Conservation (phyloP, 2,797 vertebrate genomes). For the Distichodus sexfasciatus region DNA sequence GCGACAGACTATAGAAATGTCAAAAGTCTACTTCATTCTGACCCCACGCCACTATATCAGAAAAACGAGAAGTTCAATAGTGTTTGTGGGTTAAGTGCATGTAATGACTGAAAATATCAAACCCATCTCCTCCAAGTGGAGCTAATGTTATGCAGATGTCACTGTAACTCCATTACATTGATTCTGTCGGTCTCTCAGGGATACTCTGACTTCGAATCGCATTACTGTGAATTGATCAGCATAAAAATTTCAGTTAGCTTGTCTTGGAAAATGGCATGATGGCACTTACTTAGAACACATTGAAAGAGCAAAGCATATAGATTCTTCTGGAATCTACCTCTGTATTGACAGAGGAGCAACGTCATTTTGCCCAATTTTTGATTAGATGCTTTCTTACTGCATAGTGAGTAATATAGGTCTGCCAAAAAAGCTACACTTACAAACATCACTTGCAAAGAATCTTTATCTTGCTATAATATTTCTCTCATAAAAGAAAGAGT, state of each 20-base stretch:
- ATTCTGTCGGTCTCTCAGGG: conserved; percentile 20
- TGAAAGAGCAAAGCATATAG: conserved; percentile 25
- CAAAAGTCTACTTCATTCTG: not conserved
- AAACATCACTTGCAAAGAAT: too few species aligned
- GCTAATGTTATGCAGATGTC: conserved; percentile 9
- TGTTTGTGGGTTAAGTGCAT: conserved; percentile 24
- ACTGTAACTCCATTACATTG: conserved; percentile 29
- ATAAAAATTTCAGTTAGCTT: conserved; percentile 26
- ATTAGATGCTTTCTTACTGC: too few species aligned
- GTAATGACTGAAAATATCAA: conserved; percentile 22
- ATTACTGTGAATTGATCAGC: conserved; percentile 29
- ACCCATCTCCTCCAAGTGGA: conserved; percentile 19
- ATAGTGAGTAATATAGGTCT: too few species aligned
- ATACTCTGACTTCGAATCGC: conserved; percentile 8
- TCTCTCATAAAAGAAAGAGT: too few species aligned
- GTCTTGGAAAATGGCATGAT: conserved; percentile 23
- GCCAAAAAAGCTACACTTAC: too few species aligned
- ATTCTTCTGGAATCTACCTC: conserved; percentile 4
- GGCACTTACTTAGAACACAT: conserved; percentile 19
- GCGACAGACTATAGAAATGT: conserved; percentile 1
- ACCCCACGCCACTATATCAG: not conserved
- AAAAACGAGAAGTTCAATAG: conserved; percentile 20
- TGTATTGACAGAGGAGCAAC: conserved; percentile 7
- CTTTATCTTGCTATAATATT: too few species aligned
- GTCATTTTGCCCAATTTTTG: conserved; percentile 6